Percentiles rank a stretch among this genome's conserved stretches.
Evolutionary conservation across 2,888 invertebrate genomes (phyloP).

Genomic region (Rugalucina vietnamica): DNA sequence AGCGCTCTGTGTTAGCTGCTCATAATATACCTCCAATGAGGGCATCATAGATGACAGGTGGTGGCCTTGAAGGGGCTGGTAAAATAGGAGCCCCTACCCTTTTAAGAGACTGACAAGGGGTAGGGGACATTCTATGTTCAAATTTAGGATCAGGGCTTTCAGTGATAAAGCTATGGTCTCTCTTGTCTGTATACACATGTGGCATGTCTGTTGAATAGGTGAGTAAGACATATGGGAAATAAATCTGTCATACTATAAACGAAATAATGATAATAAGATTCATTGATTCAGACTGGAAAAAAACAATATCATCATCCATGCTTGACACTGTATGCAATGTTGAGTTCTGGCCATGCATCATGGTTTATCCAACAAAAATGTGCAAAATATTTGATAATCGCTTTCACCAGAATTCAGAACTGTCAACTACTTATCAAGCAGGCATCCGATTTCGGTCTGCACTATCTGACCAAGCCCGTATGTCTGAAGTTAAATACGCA

Average conservation of each 20-base stretch:
- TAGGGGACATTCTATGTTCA: not conserved
- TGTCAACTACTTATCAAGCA: no score
- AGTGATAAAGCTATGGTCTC: slow-evolving; percentile 1
- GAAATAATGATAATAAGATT: no score
- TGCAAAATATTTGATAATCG: no score
- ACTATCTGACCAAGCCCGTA: not conserved
- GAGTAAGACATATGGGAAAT: no score
- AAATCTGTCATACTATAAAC: no score
- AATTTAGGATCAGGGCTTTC: not conserved
- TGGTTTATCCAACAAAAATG: no score
- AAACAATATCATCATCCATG: no score
- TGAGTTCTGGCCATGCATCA: no score
- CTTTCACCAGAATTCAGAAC: no score
- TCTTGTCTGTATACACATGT: not conserved
- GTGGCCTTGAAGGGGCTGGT: slow-evolving; percentile 53
- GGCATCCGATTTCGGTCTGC: no score
- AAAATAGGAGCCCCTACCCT: slow-evolving; percentile 30
- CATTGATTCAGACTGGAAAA: no score
- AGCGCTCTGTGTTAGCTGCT: not conserved
- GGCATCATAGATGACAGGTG: slow-evolving; percentile 63
- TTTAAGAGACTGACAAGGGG: slow-evolving; percentile 9
- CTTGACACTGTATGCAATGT: no score
- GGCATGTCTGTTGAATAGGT: not conserved
- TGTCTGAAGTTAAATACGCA: not conserved
- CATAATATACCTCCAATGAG: slow-evolving; percentile 48